phyloP scores from a whole-genome alignment of 2,888 invertebrate genomes.

The Cremastobaeus sp. region DNA sequence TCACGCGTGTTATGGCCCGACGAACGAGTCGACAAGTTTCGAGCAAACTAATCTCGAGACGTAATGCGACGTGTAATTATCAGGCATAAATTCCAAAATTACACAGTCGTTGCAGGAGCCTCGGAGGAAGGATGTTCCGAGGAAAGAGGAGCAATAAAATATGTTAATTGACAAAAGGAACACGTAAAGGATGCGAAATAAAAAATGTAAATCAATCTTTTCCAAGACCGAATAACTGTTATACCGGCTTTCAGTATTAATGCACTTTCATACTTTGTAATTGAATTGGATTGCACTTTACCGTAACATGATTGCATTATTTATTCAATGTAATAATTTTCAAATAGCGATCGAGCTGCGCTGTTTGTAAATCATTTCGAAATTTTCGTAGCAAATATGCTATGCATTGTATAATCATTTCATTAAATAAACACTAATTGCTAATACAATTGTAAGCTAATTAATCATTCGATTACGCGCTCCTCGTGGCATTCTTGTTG shows the following conservation, averaged over 20 bases:
- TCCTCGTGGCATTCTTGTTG: slow-evolving; percentile 40
- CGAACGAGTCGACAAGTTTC: neutral
- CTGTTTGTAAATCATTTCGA: slow-evolving; percentile 53
- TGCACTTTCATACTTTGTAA: slow-evolving; percentile 32
- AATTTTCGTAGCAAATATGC: slow-evolving; percentile 45
- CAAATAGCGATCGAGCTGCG: slow-evolving; percentile 23
- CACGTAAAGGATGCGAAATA: slow-evolving; percentile 25
- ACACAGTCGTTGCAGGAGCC: neutral
- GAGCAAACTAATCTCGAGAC: neutral
- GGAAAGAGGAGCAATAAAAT: neutral
- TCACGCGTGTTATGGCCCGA: too few species aligned
- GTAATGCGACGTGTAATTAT: neutral
- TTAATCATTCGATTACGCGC: slow-evolving; percentile 57
- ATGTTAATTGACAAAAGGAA: neutral
- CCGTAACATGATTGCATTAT: slow-evolving; percentile 45
- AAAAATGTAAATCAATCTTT: slow-evolving; percentile 39
- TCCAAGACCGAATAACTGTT: slow-evolving; percentile 27
- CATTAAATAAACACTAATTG: slow-evolving; percentile 55
- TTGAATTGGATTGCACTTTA: slow-evolving; percentile 42
- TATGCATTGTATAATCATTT: slow-evolving; percentile 50
- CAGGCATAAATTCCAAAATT: neutral
- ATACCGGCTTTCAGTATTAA: slow-evolving; percentile 42
- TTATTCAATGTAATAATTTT: slow-evolving; percentile 50
- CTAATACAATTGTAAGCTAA: slow-evolving; percentile 52
- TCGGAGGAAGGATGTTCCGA: neutral